Percentiles rank a stretch among this genome's conserved stretches.
These are phyloP conservation scores for Rhopalosiphum padi DNA, from an alignment of 1,140 invertebrate genomes.

Conservation along the genomic window DNA sequence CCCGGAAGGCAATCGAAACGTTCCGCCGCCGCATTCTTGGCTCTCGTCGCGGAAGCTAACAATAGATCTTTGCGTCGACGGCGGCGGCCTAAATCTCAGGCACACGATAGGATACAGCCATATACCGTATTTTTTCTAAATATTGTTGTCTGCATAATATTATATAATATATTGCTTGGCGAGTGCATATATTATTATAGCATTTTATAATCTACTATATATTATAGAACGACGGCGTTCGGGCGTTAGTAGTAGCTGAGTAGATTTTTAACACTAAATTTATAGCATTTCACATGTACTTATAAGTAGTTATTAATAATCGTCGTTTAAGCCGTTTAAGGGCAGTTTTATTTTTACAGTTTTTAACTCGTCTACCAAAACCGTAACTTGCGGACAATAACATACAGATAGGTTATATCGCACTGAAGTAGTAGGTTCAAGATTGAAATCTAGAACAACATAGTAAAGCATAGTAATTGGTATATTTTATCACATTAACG, in stretches of 20 bases:
- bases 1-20: not conserved
- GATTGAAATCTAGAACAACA: not conserved
- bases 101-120: not conserved
- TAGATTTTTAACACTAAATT: no score
- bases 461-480: not conserved
- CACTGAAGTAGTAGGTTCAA: not conserved
- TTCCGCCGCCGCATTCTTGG: conserved; percentile 47
- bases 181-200: not conserved
- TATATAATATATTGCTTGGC: not conserved
- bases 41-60: conserved; percentile 32
- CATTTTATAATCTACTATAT: no score
- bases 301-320: not conserved
- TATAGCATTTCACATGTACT: no score
- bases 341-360: not conserved
- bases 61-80: conserved; percentile 16
- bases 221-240: no score
- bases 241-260: no score
- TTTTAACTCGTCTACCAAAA: not conserved
- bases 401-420: not conserved
- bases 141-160: conserved; percentile 1
- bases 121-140: not conserved
- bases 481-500: not conserved
- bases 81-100: conserved; percentile 33
- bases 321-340: no score
- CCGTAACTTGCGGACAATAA: not conserved